Evolutionary conservation across 2,797 vertebrate genomes (phyloP).

Genomic region (Leptoclinus maculatus): DNA sequence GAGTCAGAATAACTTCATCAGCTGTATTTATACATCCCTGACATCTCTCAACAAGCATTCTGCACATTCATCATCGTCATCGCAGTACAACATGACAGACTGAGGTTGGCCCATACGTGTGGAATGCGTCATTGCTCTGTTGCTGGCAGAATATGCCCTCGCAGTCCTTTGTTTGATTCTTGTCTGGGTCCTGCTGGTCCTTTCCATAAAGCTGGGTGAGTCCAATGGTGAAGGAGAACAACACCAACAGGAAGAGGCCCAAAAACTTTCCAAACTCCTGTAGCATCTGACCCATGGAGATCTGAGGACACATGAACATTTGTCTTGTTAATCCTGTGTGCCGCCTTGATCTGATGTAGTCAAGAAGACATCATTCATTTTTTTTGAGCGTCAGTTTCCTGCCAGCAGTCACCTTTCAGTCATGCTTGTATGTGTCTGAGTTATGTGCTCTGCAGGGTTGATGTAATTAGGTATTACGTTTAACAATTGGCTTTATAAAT

Average conservation of each 20-base stretch:
- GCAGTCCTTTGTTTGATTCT: constrained; percentile 87
- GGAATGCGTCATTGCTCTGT: constrained; percentile 96
- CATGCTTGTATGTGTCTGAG: neutral
- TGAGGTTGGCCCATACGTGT: constrained; percentile 86
- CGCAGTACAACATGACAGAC: neutral
- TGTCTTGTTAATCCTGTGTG: constrained; percentile 15
- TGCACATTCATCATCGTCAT: constrained; percentile 25
- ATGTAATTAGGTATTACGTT: neutral
- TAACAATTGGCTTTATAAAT: neutral
- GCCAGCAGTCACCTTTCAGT: neutral
- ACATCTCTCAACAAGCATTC: constrained; percentile 6
- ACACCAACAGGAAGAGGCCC: constrained; percentile 96
- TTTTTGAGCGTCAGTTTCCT: neutral
- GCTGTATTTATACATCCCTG: constrained; percentile 7
- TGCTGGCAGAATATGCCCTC: constrained; percentile 94
- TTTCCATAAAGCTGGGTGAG: constrained; percentile 98
- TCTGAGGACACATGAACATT: constrained; percentile 79
- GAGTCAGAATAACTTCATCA: neutral
- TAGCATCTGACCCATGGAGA: constrained; percentile 99
- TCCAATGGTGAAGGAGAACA: constrained; percentile 98
- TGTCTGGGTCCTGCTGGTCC: constrained; percentile 79
- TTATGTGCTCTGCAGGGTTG: neutral
- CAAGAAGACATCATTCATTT: neutral
- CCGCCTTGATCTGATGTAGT: constrained; percentile 9
- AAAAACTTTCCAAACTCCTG: constrained; percentile 99